phyloP scores from a whole-genome alignment of 2,797 vertebrate species.

The Leptatherina wallacei region DNA sequence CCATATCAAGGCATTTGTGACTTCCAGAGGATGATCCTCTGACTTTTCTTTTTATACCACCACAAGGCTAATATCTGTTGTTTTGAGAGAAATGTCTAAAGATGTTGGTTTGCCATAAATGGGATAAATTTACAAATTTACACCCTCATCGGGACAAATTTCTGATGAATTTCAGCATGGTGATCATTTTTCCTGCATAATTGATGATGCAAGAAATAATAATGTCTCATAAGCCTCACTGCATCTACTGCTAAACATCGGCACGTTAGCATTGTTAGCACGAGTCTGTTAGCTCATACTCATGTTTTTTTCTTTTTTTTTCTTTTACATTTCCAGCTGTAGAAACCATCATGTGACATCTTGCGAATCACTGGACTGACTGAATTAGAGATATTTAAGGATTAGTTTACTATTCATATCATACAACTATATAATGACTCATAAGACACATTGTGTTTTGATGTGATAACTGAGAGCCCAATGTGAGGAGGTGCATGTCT shows the following conservation, averaged over 20 bases:
- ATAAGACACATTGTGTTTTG: not conserved
- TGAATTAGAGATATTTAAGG: conserved; percentile 10
- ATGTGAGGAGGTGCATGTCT: conserved; percentile 9
- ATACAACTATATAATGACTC: not conserved
- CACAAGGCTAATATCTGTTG: not conserved
- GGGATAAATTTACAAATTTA: not conserved
- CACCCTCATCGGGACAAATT: not conserved
- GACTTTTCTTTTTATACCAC: not conserved
- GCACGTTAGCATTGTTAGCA: not conserved
- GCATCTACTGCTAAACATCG: not conserved
- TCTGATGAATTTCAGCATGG: not conserved
- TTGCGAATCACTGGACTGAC: not conserved
- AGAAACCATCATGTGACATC: not conserved
- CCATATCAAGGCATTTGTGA: not conserved
- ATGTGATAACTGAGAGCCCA: not conserved
- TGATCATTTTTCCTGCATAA: not conserved
- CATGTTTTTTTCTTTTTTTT: not conserved
- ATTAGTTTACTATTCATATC: conserved; percentile 11
- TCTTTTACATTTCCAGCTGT: not conserved
- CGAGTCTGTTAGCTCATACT: not conserved
- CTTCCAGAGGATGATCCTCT: not conserved
- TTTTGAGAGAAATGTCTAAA: not conserved
- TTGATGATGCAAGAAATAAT: not conserved
- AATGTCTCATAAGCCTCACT: not conserved
- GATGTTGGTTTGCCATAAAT: not conserved